Conservation (phyloP, 2,888 invertebrate genomes). For the Andrena chrysosceles region DNA sequence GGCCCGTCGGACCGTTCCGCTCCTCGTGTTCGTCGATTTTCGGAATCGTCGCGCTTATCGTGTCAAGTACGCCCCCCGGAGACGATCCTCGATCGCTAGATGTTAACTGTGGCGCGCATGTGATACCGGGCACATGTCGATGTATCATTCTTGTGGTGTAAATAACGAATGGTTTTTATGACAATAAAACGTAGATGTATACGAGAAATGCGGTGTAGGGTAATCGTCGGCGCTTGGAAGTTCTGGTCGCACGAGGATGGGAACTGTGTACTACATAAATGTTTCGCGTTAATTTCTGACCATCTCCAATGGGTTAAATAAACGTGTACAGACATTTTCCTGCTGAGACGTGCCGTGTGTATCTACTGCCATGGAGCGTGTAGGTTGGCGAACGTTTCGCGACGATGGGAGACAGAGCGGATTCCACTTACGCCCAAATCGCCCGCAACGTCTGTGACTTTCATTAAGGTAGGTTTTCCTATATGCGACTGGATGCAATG, state of each 20-base stretch:
- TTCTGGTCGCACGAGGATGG: slow-evolving; percentile 10
- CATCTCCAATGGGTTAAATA: slow-evolving; percentile 1
- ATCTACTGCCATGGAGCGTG: background rate
- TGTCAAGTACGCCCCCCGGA: slow-evolving; percentile 23
- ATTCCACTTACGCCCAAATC: no score
- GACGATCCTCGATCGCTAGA: slow-evolving; percentile 6
- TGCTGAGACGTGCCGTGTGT: slow-evolving; percentile 10
- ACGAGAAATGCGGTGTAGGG: slow-evolving; percentile 35
- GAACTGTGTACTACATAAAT: slow-evolving; percentile 1
- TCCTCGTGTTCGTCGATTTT: background rate
- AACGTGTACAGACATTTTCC: slow-evolving; percentile 29
- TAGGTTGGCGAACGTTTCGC: background rate
- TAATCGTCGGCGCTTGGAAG: slow-evolving; percentile 12
- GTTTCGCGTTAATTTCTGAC: slow-evolving; percentile 21
- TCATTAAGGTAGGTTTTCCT: no score
- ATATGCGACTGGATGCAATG: no score
- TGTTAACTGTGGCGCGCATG: slow-evolving; percentile 19
- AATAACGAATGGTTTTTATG: slow-evolving; percentile 71
- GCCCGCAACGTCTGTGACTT: no score
- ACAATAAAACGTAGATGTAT: slow-evolving; percentile 72
- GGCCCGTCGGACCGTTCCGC: background rate
- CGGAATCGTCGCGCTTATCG: slow-evolving; percentile 2
- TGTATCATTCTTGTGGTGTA: slow-evolving; percentile 56
- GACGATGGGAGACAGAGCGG: no score
- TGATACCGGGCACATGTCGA: slow-evolving; percentile 25